A percentile compares a stretch with the other conserved stretches of the same genome.
phyloP scores from a whole-genome alignment of 2,888 invertebrate species.

The Pycnomerus fuliginosus region DNA sequence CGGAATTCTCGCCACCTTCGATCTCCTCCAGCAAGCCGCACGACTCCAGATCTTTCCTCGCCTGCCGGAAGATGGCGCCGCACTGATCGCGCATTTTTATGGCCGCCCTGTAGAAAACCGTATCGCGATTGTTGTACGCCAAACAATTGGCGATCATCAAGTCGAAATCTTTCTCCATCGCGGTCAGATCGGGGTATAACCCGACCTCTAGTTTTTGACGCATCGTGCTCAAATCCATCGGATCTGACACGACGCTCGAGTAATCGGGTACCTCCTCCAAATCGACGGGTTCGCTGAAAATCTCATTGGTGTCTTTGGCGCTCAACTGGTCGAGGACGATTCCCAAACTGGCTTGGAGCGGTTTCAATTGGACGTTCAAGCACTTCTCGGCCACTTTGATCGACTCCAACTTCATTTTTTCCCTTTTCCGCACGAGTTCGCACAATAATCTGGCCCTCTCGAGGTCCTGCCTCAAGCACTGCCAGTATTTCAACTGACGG shows the following conservation, averaged over 20 bases:
- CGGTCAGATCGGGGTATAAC: slow-evolving; percentile 69
- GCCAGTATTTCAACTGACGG: slow-evolving; percentile 90
- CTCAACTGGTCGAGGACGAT: slow-evolving; percentile 76
- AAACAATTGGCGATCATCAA: slow-evolving; percentile 96
- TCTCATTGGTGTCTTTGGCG: slow-evolving; percentile 78
- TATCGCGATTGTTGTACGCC: slow-evolving; percentile 93
- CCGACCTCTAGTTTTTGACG: slow-evolving; percentile 69
- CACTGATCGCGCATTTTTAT: slow-evolving; percentile 90
- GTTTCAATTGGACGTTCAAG: slow-evolving; percentile 77
- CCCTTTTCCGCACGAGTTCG: slow-evolving; percentile 92
- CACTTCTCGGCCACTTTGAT: slow-evolving; percentile 80
- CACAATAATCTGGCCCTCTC: slow-evolving; percentile 88
- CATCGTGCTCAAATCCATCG: slow-evolving; percentile 93
- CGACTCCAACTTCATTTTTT: slow-evolving; percentile 88
- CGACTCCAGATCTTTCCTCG: slow-evolving; percentile 69
- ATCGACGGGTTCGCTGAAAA: slow-evolving; percentile 93
- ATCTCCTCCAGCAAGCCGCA: slow-evolving; percentile 57
- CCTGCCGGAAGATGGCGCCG: slow-evolving; percentile 73
- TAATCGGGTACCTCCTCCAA: slow-evolving; percentile 89
- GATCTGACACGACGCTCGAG: slow-evolving; percentile 75
- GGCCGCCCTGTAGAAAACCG: slow-evolving; percentile 88
- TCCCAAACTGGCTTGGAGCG: slow-evolving; percentile 75
- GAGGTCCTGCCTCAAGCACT: slow-evolving; percentile 88
- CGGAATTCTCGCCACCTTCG: slow-evolving; percentile 48
- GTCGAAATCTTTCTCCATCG: slow-evolving; percentile 86